phyloP scores from a whole-genome alignment of 2,113 vertebrate genomes.

The Petrocephalus microphthalmus region DNA sequence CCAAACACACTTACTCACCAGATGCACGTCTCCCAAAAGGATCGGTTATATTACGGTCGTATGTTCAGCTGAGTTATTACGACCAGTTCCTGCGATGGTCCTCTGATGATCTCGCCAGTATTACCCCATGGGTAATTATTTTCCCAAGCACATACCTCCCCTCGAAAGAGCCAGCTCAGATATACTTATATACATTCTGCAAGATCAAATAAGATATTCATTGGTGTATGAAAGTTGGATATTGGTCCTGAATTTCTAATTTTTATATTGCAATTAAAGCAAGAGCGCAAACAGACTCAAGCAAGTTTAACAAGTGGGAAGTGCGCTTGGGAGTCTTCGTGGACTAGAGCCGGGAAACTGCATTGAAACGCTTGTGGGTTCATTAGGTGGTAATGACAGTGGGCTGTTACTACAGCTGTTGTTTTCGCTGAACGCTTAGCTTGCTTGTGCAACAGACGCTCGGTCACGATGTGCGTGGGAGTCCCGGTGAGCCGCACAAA shows the following conservation, averaged over 20 bases:
- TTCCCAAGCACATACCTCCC: neutral
- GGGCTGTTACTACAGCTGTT: neutral
- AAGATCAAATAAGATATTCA: neutral
- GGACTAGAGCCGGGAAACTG: neutral
- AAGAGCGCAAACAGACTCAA: neutral
- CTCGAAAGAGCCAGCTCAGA: neutral
- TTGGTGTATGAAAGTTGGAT: neutral
- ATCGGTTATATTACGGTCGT: neutral
- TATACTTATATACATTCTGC: neutral
- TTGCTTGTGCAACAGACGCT: neutral
- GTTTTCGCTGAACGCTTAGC: neutral
- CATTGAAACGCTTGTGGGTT: neutral
- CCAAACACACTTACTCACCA: neutral
- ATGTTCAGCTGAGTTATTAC: neutral
- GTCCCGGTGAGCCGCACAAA: neutral
- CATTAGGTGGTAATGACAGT: neutral
- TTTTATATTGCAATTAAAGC: neutral
- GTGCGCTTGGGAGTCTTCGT: neutral
- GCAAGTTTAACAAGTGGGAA: neutral
- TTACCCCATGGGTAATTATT: neutral
- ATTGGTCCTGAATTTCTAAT: slow-evolving; percentile 1
- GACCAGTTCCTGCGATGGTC: neutral
- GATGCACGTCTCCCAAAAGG: neutral
- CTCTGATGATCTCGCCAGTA: neutral
- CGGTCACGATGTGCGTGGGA: neutral